These are phyloP conservation scores for Penaeus monodon DNA, from an alignment of 2,888 invertebrate species.

Conservation along the genomic window DNA sequence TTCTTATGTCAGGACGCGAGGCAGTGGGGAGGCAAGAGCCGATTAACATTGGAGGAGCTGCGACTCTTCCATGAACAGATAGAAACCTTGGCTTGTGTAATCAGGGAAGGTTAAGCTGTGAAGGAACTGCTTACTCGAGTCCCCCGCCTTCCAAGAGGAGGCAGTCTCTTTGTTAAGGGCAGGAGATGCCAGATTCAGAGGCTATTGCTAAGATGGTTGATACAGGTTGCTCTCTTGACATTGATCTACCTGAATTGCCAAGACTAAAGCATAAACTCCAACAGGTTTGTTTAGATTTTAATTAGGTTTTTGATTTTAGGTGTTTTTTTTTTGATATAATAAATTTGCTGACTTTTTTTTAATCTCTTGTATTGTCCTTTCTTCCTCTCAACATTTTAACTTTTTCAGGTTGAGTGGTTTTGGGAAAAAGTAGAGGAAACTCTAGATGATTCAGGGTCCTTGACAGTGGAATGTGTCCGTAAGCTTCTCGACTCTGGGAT, in stretches of 20 bases:
- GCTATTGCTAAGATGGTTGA: constrained; percentile 84
- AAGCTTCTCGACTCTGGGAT: constrained; percentile 79
- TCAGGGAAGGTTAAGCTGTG: constrained; percentile 76
- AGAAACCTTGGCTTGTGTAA: constrained; percentile 85
- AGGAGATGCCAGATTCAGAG: constrained; percentile 68
- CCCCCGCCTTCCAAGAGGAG: constrained; percentile 66
- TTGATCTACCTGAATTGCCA: constrained; percentile 86
- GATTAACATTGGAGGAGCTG: constrained; percentile 88
- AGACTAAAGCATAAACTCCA: constrained; percentile 73
- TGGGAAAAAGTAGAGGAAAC: constrained; percentile 77
- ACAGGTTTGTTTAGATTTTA: constrained; percentile 61
- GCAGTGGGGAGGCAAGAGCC: constrained; percentile 82
- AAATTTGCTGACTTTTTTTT: too few relatives aligned
- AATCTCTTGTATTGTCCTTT: too few relatives aligned
- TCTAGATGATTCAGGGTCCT: constrained; percentile 71
- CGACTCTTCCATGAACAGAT: constrained; percentile 90
- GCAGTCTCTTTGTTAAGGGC: constrained; percentile 33
- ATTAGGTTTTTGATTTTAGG: too few relatives aligned
- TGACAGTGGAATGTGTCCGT: constrained; percentile 74
- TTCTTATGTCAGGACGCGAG: constrained; percentile 76
- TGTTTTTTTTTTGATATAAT: too few relatives aligned
- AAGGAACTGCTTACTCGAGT: constrained; percentile 67
- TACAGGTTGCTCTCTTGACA: constrained; percentile 85
- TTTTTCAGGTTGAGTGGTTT: constrained; percentile 82
- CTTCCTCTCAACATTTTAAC: too few relatives aligned